Conservation (phyloP, 2,113 vertebrate genomes). For the Tetrao urogallus region DNA sequence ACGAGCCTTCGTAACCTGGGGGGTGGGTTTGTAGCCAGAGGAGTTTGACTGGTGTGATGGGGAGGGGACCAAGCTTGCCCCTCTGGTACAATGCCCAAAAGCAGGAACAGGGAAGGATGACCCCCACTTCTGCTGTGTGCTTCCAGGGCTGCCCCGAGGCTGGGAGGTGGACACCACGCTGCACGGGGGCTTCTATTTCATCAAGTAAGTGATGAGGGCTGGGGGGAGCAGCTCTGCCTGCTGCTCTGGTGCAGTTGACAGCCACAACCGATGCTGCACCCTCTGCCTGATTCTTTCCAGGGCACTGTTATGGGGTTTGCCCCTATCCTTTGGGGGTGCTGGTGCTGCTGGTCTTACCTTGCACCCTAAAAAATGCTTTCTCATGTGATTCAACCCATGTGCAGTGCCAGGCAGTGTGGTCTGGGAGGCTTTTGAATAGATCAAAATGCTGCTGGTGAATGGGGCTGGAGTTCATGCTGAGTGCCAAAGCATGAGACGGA, state of each 20-base stretch:
- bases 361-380: background rate
- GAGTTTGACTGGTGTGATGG: background rate
- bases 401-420: background rate
- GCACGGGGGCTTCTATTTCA: slow-evolving; percentile 78
- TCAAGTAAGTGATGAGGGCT: slow-evolving; percentile 77
- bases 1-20: background rate
- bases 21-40: background rate
- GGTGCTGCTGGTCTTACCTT: background rate
- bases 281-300: background rate
- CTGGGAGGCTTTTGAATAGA: background rate
- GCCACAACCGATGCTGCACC: background rate
- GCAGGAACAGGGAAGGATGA: background rate
- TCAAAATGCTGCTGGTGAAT: background rate
- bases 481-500: rapidly evolving
- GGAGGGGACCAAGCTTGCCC: background rate
- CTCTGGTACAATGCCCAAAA: background rate
- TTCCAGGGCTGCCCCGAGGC: slow-evolving; percentile 76
- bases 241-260: too few species aligned
- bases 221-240: background rate
- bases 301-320: background rate
- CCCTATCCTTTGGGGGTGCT: background rate
- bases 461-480: background rate
- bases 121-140: background rate
- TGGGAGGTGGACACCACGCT: slow-evolving; percentile 79
- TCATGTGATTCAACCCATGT: background rate